These are phyloP conservation scores for Melieria picta DNA, from an alignment of 2,888 invertebrate genomes.

Conservation along the genomic window DNA sequence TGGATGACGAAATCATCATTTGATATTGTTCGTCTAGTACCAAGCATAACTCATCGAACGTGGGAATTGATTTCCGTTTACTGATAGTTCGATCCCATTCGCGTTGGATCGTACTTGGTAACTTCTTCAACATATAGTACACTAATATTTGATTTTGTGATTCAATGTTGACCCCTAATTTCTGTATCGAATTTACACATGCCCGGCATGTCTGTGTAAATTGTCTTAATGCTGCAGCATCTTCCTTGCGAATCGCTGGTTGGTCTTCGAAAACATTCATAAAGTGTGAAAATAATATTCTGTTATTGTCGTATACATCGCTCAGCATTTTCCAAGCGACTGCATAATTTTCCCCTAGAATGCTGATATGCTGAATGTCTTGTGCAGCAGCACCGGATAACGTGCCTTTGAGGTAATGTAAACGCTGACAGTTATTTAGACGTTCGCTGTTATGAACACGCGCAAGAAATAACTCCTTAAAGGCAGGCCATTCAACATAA, in stretches of 20 bases:
- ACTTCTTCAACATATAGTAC: conserved; percentile 19
- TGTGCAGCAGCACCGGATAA: conserved; percentile 23
- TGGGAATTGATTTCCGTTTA: conserved; percentile 26
- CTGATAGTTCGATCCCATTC: conserved; percentile 25
- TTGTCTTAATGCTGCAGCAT: too few species aligned
- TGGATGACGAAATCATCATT: neutral
- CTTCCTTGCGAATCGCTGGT: too few species aligned
- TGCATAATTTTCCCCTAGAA: conserved; percentile 28
- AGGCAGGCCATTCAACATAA: conserved; percentile 27
- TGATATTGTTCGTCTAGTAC: conserved; percentile 27
- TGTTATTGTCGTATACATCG: too few species aligned
- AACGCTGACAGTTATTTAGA: conserved; percentile 19
- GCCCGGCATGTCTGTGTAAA: conserved; percentile 34
- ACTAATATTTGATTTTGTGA: conserved; percentile 28
- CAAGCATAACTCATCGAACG: conserved; percentile 12
- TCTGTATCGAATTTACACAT: conserved; percentile 19
- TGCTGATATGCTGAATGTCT: conserved; percentile 27
- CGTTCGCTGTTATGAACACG: conserved; percentile 13
- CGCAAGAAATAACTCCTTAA: conserved; percentile 22
- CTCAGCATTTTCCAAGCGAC: conserved; percentile 29
- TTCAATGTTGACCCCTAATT: conserved; percentile 18
- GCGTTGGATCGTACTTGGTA: conserved; percentile 15
- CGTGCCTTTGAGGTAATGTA: conserved; percentile 29
- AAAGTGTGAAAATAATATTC: too few species aligned
- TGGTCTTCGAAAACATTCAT: too few species aligned